phyloP scores from a whole-genome alignment of 2,888 invertebrate species.

The Apocheima hispidaria region DNA sequence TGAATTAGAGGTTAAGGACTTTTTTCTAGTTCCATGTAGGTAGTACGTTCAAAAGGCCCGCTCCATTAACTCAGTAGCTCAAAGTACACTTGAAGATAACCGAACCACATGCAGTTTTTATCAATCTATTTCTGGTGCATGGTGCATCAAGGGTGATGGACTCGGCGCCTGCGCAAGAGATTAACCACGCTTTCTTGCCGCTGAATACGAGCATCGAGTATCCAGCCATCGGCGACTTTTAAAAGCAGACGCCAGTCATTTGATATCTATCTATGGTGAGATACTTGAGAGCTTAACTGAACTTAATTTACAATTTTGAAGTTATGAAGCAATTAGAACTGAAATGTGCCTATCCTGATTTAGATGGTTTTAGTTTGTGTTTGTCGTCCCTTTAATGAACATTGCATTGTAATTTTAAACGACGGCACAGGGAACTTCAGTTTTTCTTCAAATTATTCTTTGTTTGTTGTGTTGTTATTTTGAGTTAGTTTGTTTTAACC shows the following conservation, averaged over 20 bases:
- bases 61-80: slow-evolving; percentile 53
- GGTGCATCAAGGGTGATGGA: slow-evolving; percentile 58
- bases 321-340: slow-evolving; percentile 14
- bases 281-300: slow-evolving; percentile 49
- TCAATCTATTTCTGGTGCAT: slow-evolving; percentile 67
- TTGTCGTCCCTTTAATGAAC: too few relatives aligned
- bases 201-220: slow-evolving; percentile 20
- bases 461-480: too few relatives aligned
- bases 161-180: slow-evolving; percentile 65
- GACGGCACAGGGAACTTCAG: too few relatives aligned
- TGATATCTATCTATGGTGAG: slow-evolving; percentile 51
- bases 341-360: too few relatives aligned
- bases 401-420: too few relatives aligned
- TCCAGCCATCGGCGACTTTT: slow-evolving; percentile 52
- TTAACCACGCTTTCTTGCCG: slow-evolving; percentile 52
- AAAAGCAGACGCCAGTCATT: slow-evolving; percentile 66
- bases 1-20: neutral
- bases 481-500: too few relatives aligned
- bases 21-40: slow-evolving; percentile 12
- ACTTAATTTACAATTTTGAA: neutral
- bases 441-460: too few relatives aligned
- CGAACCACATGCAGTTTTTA: slow-evolving; percentile 75
- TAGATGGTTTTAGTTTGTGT: too few relatives aligned
- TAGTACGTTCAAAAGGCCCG: slow-evolving; percentile 43
- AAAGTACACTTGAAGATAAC: slow-evolving; percentile 59